A percentile compares a stretch with the other conserved stretches of the same genome.
phyloP scores from a whole-genome alignment of 1,140 invertebrate genomes.

The Lepeophtheirus salmonis region DNA sequence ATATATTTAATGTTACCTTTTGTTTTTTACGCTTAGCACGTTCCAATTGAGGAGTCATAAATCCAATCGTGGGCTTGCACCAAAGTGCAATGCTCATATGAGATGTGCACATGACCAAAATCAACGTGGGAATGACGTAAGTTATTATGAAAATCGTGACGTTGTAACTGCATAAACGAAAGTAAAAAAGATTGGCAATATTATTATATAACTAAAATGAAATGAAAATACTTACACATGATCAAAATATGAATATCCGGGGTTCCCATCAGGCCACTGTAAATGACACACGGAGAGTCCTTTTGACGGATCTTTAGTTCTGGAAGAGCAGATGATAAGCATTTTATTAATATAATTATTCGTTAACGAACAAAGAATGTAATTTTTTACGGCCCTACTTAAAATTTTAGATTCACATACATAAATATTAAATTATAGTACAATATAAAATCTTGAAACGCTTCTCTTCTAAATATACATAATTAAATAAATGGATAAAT shows the following conservation, averaged over 20 bases:
- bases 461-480: no score
- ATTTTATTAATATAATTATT: no score
- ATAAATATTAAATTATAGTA: no score
- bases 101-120: conserved; percentile 1
- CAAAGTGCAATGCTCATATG: conserved; percentile 11
- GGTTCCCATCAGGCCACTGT: conserved; percentile 9
- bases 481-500: no score
- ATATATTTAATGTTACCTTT: no score
- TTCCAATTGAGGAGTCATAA: conserved; percentile 11
- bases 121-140: conserved; percentile 9
- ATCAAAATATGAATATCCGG: conserved; percentile 4
- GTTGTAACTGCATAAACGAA: conserved; percentile 4
- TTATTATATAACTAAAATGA: not conserved
- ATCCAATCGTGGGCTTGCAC: conserved; percentile 1
- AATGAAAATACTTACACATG: conserved; percentile 1
- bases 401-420: no score
- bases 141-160: conserved; percentile 1
- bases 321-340: no score
- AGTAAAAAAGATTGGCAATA: not conserved
- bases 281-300: not conserved
- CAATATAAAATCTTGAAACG: no score
- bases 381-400: no score
- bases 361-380: no score
- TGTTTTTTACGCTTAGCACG: conserved; percentile 5
- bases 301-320: not conserved